Conservation (phyloP, 2,888 invertebrate genomes). For the Leptinotarsa tumamoca region DNA sequence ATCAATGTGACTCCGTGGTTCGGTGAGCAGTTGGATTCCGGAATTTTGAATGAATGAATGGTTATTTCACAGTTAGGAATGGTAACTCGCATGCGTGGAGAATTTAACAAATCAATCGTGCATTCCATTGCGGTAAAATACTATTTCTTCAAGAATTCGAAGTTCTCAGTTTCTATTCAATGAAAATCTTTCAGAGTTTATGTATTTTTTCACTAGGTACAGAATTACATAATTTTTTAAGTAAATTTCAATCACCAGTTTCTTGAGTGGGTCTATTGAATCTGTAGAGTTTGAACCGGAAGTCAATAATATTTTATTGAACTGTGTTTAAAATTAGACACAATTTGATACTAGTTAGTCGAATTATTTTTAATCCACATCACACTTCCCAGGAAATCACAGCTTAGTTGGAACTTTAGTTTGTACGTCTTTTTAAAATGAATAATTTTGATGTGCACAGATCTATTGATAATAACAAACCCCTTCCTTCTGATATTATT, state of each 20-base stretch:
- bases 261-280: background rate
- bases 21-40: slow-evolving; percentile 11
- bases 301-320: too few species aligned
- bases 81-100: slow-evolving; percentile 7
- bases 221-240: background rate
- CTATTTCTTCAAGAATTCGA: slow-evolving; percentile 6
- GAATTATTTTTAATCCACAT: too few species aligned
- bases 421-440: too few species aligned
- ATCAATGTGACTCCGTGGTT: slow-evolving; percentile 17
- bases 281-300: too few species aligned
- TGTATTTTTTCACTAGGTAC: background rate
- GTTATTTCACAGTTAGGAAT: slow-evolving; percentile 17
- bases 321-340: too few species aligned
- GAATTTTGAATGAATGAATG: slow-evolving; percentile 18
- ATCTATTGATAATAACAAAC: too few species aligned
- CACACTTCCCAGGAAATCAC: too few species aligned
- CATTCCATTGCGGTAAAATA: slow-evolving; percentile 17
- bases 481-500: too few species aligned
- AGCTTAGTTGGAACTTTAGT: too few species aligned
- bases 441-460: too few species aligned
- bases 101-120: slow-evolving; percentile 12
- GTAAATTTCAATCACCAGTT: background rate
- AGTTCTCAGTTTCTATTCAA: slow-evolving; percentile 1
- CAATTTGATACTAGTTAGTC: too few species aligned
- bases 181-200: background rate